Evolutionary conservation across 2,113 vertebrate genomes (phyloP).

Genomic region (Telmatochromis sp.): DNA sequence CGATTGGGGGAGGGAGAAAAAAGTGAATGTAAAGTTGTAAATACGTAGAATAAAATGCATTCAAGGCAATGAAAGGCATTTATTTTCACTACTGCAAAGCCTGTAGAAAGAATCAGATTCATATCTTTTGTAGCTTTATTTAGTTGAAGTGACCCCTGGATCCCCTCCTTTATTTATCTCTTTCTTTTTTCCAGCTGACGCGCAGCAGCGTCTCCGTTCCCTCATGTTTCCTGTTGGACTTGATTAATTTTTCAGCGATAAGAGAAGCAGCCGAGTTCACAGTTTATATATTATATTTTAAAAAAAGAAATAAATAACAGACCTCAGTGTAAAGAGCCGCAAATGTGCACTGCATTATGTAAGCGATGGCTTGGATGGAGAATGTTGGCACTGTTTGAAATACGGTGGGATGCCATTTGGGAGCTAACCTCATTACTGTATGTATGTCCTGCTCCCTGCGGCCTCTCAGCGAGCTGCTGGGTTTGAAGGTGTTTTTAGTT

Average conservation of each 20-base stretch:
- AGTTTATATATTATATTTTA: not conserved
- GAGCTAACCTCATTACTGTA: constrained; percentile 36
- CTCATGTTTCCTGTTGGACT: not conserved
- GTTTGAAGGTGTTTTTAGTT: constrained; percentile 27
- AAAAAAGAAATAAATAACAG: not conserved
- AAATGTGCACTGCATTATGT: constrained; percentile 2
- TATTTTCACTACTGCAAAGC: not conserved
- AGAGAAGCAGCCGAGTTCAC: not conserved
- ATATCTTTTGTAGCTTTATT: constrained; percentile 9
- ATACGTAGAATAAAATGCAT: not conserved
- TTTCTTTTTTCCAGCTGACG: not conserved
- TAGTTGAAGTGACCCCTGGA: not conserved
- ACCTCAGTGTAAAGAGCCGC: not conserved
- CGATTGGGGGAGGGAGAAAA: not conserved
- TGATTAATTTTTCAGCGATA: not conserved
- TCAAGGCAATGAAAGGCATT: not conserved
- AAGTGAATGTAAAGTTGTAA: constrained; percentile 40
- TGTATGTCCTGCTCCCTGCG: constrained; percentile 11
- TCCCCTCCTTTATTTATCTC: not conserved
- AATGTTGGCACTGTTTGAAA: not conserved
- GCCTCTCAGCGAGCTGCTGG: not conserved
- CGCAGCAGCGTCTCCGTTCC: not conserved
- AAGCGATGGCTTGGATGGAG: not conserved
- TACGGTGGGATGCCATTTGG: not conserved
- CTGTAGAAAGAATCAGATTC: not conserved